Evolutionary conservation across 2,113 vertebrate species (phyloP), one percentile per base, ranked within the genome.

Genomic region (Ginglymostoma cirratum): DNA sequence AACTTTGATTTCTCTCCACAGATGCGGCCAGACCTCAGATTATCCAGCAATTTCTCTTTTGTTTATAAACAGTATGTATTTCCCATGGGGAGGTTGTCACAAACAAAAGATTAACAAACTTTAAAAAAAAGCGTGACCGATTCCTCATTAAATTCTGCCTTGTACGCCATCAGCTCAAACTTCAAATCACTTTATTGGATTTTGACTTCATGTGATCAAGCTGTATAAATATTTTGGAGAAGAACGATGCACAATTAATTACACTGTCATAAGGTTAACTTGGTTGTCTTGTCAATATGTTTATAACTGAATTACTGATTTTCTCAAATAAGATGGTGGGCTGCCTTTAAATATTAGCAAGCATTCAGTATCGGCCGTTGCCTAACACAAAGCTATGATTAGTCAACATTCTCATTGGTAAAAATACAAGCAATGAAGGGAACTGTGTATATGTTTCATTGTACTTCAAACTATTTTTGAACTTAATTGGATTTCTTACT

Each of bases 271-370:
- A 66, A 93, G 61, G 38, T 66, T 17, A 19, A 66, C 61, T 93
- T 66, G 15, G 15, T 23, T 93, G 89, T 93, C 34, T 93, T 61
- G 19, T 93, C 89, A n/a, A 23, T 93, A 34, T 66, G 42, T 66
- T 93, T 66, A n/a, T 66, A 93, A 93, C 38, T 93, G 61, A 42
- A 66, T 93, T 93, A 19, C 89, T 93, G 61, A 23, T 61, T 93
- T 38, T 61, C 34, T 38, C 55, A 93, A 93, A 66, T 93, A 93
- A 93, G 89, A 93, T 93, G 66, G 89, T 92, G 34, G 55, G 61
- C 65, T 93, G 27, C 34, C 89, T 93, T n/a, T 65, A 93, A 66
- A 15, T 61, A 10, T 61, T 10, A 66, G 66, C 38, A 38, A 93
- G 89, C 61, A 66, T 93, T 66, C 89, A 93, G 23, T 93, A 67